Base-by-base conservation (phyloP, 2,888 invertebrate genomes). In the Chloroclysta siterata region DNA sequence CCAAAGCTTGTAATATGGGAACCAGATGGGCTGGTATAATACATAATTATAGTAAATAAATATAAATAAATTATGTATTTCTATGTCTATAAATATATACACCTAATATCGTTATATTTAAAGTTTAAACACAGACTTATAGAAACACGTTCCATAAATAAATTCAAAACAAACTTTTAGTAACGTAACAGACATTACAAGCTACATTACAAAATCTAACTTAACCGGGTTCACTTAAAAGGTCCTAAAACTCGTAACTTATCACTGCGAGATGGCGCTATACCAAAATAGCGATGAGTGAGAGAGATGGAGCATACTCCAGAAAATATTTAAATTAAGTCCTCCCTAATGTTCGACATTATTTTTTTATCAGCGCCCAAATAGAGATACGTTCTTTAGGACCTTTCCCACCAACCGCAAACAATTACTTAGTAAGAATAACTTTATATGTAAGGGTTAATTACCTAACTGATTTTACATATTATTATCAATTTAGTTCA, bases 261-360 rank as follows among this genome's bases (percentile, higher is more conserved):
- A 90, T 89, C 88, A 83, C 74, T 85, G 65, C 64, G 80, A 73
- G 86, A 87, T 42, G 67, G 72, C 48, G 17, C 39, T 70, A 82
- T 65, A 57, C 42, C 42, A 6, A 42, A 53, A 8, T 4, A 1
- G 1, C 0, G 0, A 28, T 60, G 79, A 44, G 57, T 10, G 68
- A 86, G 65, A 56, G 77, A 71, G 87, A 85, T 41, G 62, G 72
- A 28, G 53, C 61, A 72, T 75, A 74, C 78, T 77, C 73, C 82
- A 84, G 82, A 85, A 59, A 89, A 90, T 90, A 91, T 92, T 91
- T 89, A 91, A 92, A 92, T 91, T 89, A 90, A 89, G 89, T 85
- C 83, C 84, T 85, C 80, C 84, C 83, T 89, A 90, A 91, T 90
- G 90, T 90, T 59, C 75, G 82, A 88, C 90, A 89, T 92, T 91